A percentile compares a stretch with the other conserved stretches of the same genome.
These are phyloP conservation scores for Sericinus montela DNA, from an alignment of 2,888 invertebrate species.

Conservation along the genomic window DNA sequence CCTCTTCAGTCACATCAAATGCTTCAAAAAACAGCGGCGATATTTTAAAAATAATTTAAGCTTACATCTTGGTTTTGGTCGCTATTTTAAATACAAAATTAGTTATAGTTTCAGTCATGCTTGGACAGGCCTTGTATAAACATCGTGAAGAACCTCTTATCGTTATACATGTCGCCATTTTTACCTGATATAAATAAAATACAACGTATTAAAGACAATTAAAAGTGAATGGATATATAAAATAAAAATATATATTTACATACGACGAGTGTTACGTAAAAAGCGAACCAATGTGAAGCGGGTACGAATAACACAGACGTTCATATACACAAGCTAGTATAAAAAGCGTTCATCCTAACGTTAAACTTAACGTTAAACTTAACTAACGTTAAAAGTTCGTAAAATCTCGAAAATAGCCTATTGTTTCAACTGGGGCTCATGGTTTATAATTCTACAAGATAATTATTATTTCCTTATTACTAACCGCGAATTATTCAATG, in stretches of 20 bases:
- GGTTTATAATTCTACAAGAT: slow-evolving; percentile 2
- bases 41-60: too few species aligned
- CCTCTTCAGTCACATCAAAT: neutral
- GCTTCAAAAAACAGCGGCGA: too few species aligned
- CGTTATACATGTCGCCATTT: neutral
- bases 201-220: too few species aligned
- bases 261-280: neutral
- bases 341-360: neutral
- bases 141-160: slow-evolving; percentile 4
- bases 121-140: neutral
- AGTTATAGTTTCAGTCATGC: neutral
- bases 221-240: too few species aligned
- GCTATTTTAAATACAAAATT: neutral
- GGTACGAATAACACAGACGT: neutral
- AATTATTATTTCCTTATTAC: neutral
- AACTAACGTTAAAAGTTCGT: neutral
- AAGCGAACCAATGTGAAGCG: neutral
- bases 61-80: too few species aligned
- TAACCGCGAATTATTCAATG: neutral
- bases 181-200: neutral
- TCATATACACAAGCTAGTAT: neutral
- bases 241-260: too few species aligned
- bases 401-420: slow-evolving; percentile 9
- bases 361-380: too few species aligned
- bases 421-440: slow-evolving; percentile 7